These are phyloP conservation scores for Pimpla rufipes DNA, from an alignment of 2,888 invertebrate genomes.

Conservation along the genomic window DNA sequence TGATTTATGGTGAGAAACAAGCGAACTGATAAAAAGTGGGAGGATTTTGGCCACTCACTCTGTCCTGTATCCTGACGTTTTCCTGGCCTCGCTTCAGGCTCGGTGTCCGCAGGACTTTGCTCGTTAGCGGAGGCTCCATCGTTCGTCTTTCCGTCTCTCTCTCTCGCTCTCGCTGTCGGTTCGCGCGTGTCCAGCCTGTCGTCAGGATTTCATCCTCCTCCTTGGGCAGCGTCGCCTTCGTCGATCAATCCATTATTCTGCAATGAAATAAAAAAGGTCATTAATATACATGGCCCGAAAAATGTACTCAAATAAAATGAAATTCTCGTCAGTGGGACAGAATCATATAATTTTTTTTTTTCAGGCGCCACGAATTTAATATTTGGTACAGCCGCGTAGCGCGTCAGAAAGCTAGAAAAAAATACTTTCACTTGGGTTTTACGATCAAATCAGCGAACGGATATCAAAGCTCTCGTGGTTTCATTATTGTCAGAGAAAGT, in stretches of 20 bases:
- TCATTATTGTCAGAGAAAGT: too few relatives aligned
- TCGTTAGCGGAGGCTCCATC: conserved; percentile 86
- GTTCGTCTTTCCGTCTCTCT: conserved; percentile 57
- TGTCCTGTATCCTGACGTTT: conserved; percentile 91
- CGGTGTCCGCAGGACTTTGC: conserved; percentile 91
- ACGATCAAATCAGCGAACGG: too few relatives aligned
- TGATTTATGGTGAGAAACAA: conserved; percentile 4
- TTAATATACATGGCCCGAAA: not conserved
- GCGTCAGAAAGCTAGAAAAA: too few relatives aligned
- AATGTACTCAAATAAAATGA: not conserved
- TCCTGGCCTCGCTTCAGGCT: conserved; percentile 92
- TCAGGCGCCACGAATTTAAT: too few relatives aligned
- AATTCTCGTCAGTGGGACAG: too few relatives aligned
- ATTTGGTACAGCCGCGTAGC: too few relatives aligned
- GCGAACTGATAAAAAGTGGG: conserved; percentile 43
- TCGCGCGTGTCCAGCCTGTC: conserved; percentile 67
- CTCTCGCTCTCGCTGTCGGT: conserved; percentile 59
- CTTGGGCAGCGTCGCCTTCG: conserved; percentile 57
- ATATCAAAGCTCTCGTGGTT: too few relatives aligned
- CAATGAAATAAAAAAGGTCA: conserved; percentile 34
- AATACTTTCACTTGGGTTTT: not conserved
- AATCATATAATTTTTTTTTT: too few relatives aligned
- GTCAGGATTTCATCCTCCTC: conserved; percentile 79
- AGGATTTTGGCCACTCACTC: conserved; percentile 88
- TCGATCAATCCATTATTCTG: conserved; percentile 70